phyloP scores from a whole-genome alignment of 35 echinoderm and acorn worm genomes.

The Strongylocentrotus purpuratus region DNA sequence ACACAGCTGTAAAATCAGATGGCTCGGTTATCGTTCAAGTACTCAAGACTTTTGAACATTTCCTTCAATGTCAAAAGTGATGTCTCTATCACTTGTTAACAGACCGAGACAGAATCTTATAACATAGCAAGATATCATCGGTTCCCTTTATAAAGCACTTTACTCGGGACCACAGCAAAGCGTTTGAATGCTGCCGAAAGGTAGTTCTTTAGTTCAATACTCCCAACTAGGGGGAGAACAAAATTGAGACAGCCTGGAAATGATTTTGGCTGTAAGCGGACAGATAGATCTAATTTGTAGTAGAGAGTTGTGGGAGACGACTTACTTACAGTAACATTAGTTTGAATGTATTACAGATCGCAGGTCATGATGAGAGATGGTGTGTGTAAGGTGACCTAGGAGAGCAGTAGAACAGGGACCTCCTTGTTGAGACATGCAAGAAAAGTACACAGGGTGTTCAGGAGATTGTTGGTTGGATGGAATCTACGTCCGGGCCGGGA shows the following conservation, averaged over 20 bases:
- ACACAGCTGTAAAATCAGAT: too few relatives aligned
- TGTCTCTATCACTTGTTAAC: background rate
- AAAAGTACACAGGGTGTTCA: background rate
- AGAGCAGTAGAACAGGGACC: background rate
- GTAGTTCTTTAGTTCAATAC: background rate
- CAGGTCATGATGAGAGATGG: background rate
- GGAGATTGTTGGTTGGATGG: background rate
- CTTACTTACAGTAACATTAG: too few relatives aligned
- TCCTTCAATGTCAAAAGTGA: too few relatives aligned
- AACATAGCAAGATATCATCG: background rate
- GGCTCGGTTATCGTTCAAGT: too few relatives aligned
- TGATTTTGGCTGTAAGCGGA: background rate
- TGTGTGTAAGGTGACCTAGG: background rate
- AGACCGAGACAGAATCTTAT: background rate
- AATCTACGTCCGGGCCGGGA: background rate
- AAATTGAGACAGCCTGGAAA: background rate
- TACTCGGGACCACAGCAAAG: background rate
- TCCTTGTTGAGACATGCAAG: background rate
- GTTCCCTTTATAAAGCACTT: background rate
- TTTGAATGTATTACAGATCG: background rate
- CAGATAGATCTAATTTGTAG: background rate
- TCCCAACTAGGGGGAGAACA: background rate
- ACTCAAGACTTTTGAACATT: too few relatives aligned
- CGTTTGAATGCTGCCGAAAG: background rate
- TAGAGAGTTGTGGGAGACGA: background rate